Evolutionary conservation across 2,797 vertebrate genomes (phyloP).

Genomic region (Allobates femoralis): DNA sequence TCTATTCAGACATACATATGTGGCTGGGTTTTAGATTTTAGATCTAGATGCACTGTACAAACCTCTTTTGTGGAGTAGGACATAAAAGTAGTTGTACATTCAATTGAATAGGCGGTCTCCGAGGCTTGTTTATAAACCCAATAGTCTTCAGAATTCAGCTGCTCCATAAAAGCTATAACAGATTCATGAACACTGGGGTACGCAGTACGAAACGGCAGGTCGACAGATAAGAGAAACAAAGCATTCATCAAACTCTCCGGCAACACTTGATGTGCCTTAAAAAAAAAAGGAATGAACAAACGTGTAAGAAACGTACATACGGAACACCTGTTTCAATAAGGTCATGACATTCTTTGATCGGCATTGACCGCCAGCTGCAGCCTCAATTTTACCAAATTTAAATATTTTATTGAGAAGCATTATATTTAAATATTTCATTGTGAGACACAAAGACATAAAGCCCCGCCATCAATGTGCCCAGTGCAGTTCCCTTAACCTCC

Average conservation of each 20-base stretch:
- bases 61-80: constrained; percentile 85
- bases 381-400: constrained; percentile 19
- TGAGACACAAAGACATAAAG: constrained; percentile 53
- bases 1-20: too few species aligned
- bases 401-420: constrained; percentile 44
- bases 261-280: constrained; percentile 82
- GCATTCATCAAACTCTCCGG: constrained; percentile 82
- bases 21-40: too few species aligned
- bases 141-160: constrained; percentile 87
- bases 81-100: constrained; percentile 89
- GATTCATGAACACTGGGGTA: constrained; percentile 88
- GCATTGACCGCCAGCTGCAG: not conserved
- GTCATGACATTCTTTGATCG: not conserved
- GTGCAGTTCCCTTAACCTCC: constrained; percentile 59
- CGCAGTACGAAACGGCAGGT: constrained; percentile 82
- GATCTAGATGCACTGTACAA: constrained; percentile 39
- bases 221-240: constrained; percentile 87
- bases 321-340: constrained; percentile 13
- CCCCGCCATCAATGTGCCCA: constrained; percentile 54
- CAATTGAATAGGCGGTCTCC: constrained; percentile 82
- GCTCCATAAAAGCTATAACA: constrained; percentile 89
- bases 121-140: constrained; percentile 82
- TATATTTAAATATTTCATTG: constrained; percentile 59
- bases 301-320: not conserved
- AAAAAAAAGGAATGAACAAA: not conserved